Percentiles rank a stretch among this genome's conserved stretches.
Conservation (phyloP, 2,113 vertebrate species). For the Epinephelus lanceolatus region DNA sequence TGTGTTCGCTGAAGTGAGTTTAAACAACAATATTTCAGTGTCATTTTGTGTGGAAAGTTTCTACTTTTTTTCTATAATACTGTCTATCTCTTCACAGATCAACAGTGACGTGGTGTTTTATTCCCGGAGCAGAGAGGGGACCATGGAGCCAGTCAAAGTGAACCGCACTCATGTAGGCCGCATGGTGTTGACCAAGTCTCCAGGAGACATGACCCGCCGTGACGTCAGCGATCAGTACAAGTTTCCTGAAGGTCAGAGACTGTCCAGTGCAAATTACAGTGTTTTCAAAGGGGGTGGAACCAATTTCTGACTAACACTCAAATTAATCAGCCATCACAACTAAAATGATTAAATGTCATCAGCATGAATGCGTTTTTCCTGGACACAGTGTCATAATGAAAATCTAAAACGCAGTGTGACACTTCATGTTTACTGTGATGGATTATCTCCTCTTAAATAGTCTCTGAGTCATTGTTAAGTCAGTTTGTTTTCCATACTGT, state of each 20-base stretch:
- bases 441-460: neutral
- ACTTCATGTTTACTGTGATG: neutral
- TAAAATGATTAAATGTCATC: neutral
- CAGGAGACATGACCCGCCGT: constrained; percentile 83
- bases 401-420: neutral
- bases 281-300: constrained; percentile 10
- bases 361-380: neutral
- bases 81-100: constrained; percentile 83
- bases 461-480: neutral
- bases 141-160: constrained; percentile 82
- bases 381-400: neutral
- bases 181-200: constrained; percentile 91
- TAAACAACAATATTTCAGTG: too few species aligned
- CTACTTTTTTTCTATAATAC: neutral
- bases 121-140: constrained; percentile 86
- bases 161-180: constrained; percentile 88
- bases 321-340: neutral
- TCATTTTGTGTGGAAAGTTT: neutral
- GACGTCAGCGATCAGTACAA: constrained; percentile 93
- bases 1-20: constrained; percentile 92
- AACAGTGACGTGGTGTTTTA: constrained; percentile 95
- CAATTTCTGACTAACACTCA: neutral
- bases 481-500: neutral
- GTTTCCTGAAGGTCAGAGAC: constrained; percentile 90
- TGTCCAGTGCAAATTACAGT: neutral